Base-by-base conservation (phyloP, 2,797 vertebrate species). In the Balearica regulorum region DNA sequence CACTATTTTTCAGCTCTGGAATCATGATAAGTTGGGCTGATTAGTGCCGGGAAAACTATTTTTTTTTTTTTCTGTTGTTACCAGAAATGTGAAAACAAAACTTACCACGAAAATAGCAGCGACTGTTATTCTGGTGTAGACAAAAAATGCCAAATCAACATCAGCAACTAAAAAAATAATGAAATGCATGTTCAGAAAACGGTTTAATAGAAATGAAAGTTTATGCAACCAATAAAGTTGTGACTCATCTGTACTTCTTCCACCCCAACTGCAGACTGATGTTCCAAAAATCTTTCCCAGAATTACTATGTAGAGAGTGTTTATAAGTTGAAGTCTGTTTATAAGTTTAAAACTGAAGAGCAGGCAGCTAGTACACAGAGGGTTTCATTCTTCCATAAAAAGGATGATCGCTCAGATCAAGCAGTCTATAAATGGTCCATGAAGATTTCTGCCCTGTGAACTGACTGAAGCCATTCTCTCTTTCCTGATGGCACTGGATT, bases 181-280 rank as follows among this genome's bases (percentile, higher is more conserved):
- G 0, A 92, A 73, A 62, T 29, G 10, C 21, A 26, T 16, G 2
- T 85, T 82, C 49, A 77, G 57, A 85, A 90, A 94, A 73, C 5
- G 70, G n/a, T 46, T 79, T 72, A 89, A 68, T 68, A 83, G 48
- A 92, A 80, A 66, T 28, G 15, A 53, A 77, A 95, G 53, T 90
- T 92, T 85, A 53, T 78, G 37, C 69, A 95, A 81, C 48, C 69
- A 88, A 43, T 93, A 77, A 85, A 87, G 91, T 61, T 29, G 31
- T 91, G 89, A 93, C 55, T 96, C 75, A 92, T 92, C 48, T 80
- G 51, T 78, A 37, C 29, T 95, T 82, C 79, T 71, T 70, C 37
- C 46, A 70, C 18, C 22, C 49, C 53, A 82, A 26, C 44, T 89
- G 35, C 75, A 81, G 57, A 46, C 18, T 0, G 0, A 16, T 69